phyloP scores from a whole-genome alignment of 2,888 invertebrate species.

The Erebia epiphron region DNA sequence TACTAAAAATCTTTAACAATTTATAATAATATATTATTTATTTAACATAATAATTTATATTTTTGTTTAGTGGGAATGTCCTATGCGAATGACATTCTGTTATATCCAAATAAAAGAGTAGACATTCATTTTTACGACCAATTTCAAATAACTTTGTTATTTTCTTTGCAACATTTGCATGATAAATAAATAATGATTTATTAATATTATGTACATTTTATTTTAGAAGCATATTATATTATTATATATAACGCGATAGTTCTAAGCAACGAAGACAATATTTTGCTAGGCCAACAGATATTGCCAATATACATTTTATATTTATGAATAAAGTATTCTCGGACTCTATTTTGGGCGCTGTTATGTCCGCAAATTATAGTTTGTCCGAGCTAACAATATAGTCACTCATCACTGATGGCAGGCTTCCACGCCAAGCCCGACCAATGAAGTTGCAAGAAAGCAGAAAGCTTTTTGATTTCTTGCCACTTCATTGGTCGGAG shows the following conservation, averaged over 20 bases:
- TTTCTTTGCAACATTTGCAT: not conserved
- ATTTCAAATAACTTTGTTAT: slow-evolving; percentile 14
- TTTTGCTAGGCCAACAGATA: slow-evolving; percentile 16
- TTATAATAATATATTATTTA: not conserved
- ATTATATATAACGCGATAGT: slow-evolving; percentile 16
- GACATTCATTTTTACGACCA: not conserved
- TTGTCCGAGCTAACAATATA: no score
- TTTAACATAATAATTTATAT: not conserved
- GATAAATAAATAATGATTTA: slow-evolving; percentile 8
- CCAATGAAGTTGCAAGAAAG: no score
- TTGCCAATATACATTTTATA: slow-evolving; percentile 7
- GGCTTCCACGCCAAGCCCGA: no score
- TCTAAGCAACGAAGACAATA: slow-evolving; percentile 14
- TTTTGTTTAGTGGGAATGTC: slow-evolving; percentile 6
- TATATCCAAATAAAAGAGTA: slow-evolving; percentile 9
- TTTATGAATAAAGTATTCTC: not conserved
- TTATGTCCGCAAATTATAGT: not conserved
- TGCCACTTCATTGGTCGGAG: no score
- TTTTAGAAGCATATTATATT: slow-evolving; percentile 11
- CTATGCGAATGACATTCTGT: not conserved
- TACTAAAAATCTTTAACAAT: slow-evolving; percentile 4
- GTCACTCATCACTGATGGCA: no score
- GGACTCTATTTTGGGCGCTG: not conserved
- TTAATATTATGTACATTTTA: slow-evolving; percentile 11
- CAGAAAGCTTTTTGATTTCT: no score